These are phyloP conservation scores for Oedothorax gibbosus DNA, from an alignment of 1,140 invertebrate genomes.

Conservation along the genomic window DNA sequence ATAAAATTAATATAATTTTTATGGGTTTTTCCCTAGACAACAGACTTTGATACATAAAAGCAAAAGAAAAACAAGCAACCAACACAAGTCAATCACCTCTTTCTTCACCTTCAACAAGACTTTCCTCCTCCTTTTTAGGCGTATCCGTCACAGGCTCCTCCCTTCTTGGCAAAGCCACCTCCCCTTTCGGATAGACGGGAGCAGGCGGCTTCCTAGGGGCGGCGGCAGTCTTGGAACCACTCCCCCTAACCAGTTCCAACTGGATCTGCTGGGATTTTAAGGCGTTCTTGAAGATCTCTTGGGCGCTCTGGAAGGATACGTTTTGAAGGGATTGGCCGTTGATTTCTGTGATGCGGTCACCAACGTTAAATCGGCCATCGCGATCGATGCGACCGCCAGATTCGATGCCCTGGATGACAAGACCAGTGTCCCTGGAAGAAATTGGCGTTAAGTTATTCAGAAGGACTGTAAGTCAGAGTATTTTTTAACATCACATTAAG, in stretches of 20 bases:
- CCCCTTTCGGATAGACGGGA: conserved; percentile 48
- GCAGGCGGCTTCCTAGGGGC: conserved; percentile 45
- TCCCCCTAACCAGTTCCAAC: conserved; percentile 74
- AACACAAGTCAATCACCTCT: conserved; percentile 23
- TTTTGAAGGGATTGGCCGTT: conserved; percentile 82
- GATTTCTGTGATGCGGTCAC: conserved; percentile 89
- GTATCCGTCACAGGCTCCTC: background rate
- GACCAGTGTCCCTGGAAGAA: conserved; percentile 69
- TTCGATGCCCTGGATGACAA: conserved; percentile 89
- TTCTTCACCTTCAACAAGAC: conserved; percentile 51
- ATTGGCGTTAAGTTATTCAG: too few relatives aligned
- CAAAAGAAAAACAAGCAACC: too few relatives aligned
- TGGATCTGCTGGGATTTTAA: conserved; percentile 76
- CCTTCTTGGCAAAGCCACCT: background rate
- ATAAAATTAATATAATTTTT: too few relatives aligned
- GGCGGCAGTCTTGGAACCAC: background rate
- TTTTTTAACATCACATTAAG: too few relatives aligned
- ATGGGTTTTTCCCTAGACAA: too few relatives aligned
- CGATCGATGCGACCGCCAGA: conserved; percentile 82
- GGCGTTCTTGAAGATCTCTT: conserved; percentile 83
- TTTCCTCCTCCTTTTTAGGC: conserved; percentile 14
- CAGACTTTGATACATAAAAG: too few relatives aligned
- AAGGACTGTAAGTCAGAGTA: too few relatives aligned
- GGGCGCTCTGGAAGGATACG: conserved; percentile 78
- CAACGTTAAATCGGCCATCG: conserved; percentile 82